Percentiles rank a stretch among this genome's conserved stretches.
phyloP scores from a whole-genome alignment of 2,888 invertebrate genomes.

The Lasioglossum pauxillum region DNA sequence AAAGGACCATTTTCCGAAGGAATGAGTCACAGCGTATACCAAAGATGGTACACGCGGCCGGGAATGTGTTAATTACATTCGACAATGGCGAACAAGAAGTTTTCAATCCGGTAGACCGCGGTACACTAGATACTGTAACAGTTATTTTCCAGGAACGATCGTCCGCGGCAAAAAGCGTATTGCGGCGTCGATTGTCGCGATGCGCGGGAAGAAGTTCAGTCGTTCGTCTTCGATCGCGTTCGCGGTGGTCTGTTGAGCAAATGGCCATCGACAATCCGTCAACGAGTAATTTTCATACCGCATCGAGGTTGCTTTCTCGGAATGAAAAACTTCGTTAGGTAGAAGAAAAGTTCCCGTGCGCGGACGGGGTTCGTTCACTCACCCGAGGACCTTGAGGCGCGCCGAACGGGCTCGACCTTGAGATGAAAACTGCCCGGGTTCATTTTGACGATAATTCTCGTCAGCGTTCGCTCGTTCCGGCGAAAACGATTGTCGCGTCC shows the following conservation, averaged over 20 bases:
- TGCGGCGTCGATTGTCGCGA: slow-evolving; percentile 49
- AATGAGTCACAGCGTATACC: not conserved
- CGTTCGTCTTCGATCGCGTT: slow-evolving; percentile 17
- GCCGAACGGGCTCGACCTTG: slow-evolving; percentile 48
- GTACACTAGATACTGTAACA: slow-evolving; percentile 27
- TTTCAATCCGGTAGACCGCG: not conserved
- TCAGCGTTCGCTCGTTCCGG: slow-evolving; percentile 23
- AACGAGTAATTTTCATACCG: not conserved
- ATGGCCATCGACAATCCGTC: not conserved
- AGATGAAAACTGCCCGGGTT: slow-evolving; percentile 50
- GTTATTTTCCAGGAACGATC: slow-evolving; percentile 73
- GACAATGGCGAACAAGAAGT: not conserved
- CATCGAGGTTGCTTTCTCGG: slow-evolving; percentile 7
- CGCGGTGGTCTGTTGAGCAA: not conserved
- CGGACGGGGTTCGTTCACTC: slow-evolving; percentile 37
- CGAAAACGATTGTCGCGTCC: slow-evolving; percentile 67
- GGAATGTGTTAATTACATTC: not conserved
- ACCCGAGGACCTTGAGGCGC: slow-evolving; percentile 21
- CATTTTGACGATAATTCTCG: slow-evolving; percentile 63
- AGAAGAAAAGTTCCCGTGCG: not conserved
- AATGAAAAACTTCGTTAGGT: not conserved
- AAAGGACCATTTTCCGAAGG: not conserved
- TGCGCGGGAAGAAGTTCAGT: slow-evolving; percentile 58
- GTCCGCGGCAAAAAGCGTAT: slow-evolving; percentile 68
- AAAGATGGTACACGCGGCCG: not conserved